Base-by-base conservation (phyloP, 2,888 invertebrate species). In the Synergus japonicus region DNA sequence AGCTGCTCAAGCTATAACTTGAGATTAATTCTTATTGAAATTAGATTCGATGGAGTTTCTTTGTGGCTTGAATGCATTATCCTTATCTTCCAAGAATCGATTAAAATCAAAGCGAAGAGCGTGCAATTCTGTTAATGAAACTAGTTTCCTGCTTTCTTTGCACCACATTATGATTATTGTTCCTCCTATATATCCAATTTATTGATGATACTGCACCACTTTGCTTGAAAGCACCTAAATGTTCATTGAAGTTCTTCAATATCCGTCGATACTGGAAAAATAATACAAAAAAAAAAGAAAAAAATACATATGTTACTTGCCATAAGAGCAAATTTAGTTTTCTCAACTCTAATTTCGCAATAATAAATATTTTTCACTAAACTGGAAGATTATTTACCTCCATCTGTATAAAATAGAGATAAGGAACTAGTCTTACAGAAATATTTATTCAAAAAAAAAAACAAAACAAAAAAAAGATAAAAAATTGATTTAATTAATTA, bases 201-300 rank as follows among this genome's bases (percentile, higher is more conserved):
- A 54, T 54, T 54, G 54, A 54, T 54, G 54, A 54, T 54, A 54
- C n/a, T 54, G 54, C n/a, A 54, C 54, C 54, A 54, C 54, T 54
- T 18, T 54, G 54, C 54, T 2, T n/a, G n/a, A 54, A 54, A 54
- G 54, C 54, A 54, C 54, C 54, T 54, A 3, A 54, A 54, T 54
- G n/a, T 54, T 54, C 3, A 54, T 54, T 54, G n/a, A 54, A 54
- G 54, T 54, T 54, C 54, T 54, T 54, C 2, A 9, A 18, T 9
- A 54, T 54, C 15, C 8, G 8, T 5, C 8, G 54, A n/a, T 54
- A 54, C 54, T 54, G 12, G n/a, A 54, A n/a, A 54, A n/a, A 54
- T n/a, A 54, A 54, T 54, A 54, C n/a, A 2, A 54, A n/a, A 2
- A 54, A n/a, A 2, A 7, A n/a, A 46, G 13, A 13, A 4, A 13